Percentiles rank a stretch among this genome's conserved stretches.
Conservation (phyloP, 2,888 invertebrate genomes). For the Siphonodentalium dalli region DNA sequence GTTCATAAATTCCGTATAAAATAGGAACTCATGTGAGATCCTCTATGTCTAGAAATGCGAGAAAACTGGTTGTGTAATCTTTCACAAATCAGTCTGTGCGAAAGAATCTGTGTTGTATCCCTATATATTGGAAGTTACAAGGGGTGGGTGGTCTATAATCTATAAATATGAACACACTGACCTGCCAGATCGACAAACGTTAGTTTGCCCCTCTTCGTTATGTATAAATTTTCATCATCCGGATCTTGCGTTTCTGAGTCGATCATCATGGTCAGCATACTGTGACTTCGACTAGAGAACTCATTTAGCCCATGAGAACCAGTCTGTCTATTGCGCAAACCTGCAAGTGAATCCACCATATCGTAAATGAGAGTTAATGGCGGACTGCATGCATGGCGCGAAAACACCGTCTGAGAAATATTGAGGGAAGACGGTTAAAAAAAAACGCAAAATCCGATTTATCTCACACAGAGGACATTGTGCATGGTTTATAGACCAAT, state of each 20-base stretch:
- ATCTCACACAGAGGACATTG: too few species aligned
- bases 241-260: constrained; percentile 74
- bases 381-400: background rate
- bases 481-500: too few species aligned
- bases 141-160: background rate
- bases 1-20: too few species aligned
- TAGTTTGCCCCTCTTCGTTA: constrained; percentile 91
- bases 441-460: too few species aligned
- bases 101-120: too few species aligned
- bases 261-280: constrained; percentile 87
- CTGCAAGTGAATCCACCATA: constrained; percentile 70
- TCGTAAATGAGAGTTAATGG: background rate
- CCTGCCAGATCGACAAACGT: constrained; percentile 96
- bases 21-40: too few species aligned
- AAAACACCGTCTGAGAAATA: background rate
- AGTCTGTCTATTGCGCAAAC: constrained; percentile 87
- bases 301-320: constrained; percentile 93
- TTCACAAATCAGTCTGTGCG: too few species aligned
- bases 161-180: constrained; percentile 27
- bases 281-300: constrained; percentile 90
- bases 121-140: too few species aligned
- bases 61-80: too few species aligned
- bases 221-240: constrained; percentile 75
- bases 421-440: background rate
- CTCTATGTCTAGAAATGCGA: too few species aligned